Conservation (phyloP, 2,888 invertebrate genomes). For the Asteroscopus sphinx region DNA sequence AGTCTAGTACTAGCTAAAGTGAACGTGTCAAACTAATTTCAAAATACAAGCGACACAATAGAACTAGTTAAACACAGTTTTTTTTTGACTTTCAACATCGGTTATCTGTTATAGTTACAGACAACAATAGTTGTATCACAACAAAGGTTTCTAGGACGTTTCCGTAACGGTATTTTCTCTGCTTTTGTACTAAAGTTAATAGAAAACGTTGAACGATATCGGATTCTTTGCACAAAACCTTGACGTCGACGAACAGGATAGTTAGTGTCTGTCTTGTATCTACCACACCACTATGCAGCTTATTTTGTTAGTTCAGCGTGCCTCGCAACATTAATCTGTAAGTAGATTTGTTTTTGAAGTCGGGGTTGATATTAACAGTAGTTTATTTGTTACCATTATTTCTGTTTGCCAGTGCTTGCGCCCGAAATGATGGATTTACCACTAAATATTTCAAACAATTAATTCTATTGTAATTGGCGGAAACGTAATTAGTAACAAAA, state of each 20-base stretch:
- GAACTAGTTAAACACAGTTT: conserved; percentile 43
- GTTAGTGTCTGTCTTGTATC: conserved; percentile 61
- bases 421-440: conserved; percentile 8
- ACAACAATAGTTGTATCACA: conserved; percentile 79
- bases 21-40: conserved; percentile 37
- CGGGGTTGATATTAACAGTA: neutral
- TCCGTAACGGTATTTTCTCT: conserved; percentile 79
- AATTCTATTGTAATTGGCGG: conserved; percentile 13
- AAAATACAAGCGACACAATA: conserved; percentile 35
- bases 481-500: conserved; percentile 18
- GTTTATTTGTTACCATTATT: neutral
- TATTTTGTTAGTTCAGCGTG: conserved; percentile 46
- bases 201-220: conserved; percentile 78
- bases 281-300: conserved; percentile 46
- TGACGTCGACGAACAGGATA: conserved; percentile 60
- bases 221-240: conserved; percentile 67
- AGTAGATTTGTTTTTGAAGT: neutral
- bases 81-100: conserved; percentile 66
- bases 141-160: conserved; percentile 82
- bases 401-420: conserved; percentile 3
- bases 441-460: conserved; percentile 8
- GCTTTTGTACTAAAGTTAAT: conserved; percentile 78
- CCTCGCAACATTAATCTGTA: conserved; percentile 15
- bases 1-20: conserved; percentile 19
- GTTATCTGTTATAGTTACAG: conserved; percentile 73